These are phyloP conservation scores for Nothobranchius kuhntae DNA, from an alignment of 2,113 vertebrate genomes.

Conservation along the genomic window DNA sequence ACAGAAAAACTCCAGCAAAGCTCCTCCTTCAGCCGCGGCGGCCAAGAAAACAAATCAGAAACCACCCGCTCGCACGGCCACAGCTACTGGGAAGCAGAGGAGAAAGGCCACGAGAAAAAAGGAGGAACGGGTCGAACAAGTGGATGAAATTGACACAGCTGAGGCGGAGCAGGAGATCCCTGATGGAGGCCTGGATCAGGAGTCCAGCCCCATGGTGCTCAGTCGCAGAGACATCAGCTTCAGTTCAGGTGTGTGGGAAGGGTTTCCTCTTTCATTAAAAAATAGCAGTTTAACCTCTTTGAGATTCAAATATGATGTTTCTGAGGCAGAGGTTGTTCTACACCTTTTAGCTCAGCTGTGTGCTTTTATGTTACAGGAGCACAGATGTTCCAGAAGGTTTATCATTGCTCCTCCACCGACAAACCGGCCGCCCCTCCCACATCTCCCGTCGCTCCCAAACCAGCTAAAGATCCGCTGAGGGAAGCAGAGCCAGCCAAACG, in stretches of 20 bases:
- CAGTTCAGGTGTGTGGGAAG: constrained; percentile 41
- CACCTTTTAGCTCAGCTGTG: neutral
- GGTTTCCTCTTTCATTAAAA: no score
- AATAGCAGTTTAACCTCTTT: no score
- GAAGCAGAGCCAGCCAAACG: constrained; percentile 28
- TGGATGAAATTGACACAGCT: neutral
- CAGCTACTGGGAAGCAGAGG: constrained; percentile 24
- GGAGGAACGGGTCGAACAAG: neutral
- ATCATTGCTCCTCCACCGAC: constrained; percentile 3
- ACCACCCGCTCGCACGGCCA: neutral
- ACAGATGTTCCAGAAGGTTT: constrained; percentile 47
- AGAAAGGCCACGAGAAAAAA: constrained; percentile 1
- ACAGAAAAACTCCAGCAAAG: neutral
- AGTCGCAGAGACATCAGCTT: constrained; percentile 17
- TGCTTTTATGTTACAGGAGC: constrained; percentile 47
- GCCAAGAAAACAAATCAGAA: constrained; percentile 10
- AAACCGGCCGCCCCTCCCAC: neutral
- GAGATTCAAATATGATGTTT: no score
- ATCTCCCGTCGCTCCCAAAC: neutral
- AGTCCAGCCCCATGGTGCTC: constrained; percentile 38
- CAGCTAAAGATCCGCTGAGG: neutral
- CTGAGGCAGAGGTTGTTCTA: no score
- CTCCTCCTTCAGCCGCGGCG: constrained; percentile 7
- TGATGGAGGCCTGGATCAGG: constrained; percentile 13
- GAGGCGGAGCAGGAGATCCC: neutral